A percentile compares a stretch with the other conserved stretches of the same genome.
Evolutionary conservation across 2,797 vertebrate genomes (phyloP).

Genomic region (Anas flavirostris): DNA sequence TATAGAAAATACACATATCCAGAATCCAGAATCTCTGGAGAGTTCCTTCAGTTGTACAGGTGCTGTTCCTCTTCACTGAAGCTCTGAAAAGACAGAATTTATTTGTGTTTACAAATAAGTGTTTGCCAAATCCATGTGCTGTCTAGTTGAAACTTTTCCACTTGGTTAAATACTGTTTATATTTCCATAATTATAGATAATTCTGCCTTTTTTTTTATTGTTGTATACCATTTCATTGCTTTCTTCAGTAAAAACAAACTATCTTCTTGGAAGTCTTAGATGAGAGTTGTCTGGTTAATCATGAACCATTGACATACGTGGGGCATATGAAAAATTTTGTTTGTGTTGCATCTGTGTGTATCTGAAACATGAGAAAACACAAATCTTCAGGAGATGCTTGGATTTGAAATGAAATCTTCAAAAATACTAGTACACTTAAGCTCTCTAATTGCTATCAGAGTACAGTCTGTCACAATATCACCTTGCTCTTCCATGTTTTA

Average conservation of each 20-base stretch:
- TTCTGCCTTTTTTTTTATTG: rapidly evolving
- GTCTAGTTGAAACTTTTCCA: not conserved
- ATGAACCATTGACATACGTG: not conserved
- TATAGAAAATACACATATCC: not conserved
- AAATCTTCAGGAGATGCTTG: not conserved
- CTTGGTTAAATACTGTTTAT: not conserved
- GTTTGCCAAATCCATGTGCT: not conserved
- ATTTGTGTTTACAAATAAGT: not conserved
- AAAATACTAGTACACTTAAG: not conserved
- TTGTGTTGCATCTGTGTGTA: not conserved
- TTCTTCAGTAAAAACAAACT: not conserved
- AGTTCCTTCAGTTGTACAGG: not conserved
- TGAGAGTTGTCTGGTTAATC: not conserved
- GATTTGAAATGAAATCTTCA: not conserved
- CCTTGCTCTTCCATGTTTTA: not conserved
- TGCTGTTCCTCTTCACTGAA: not conserved
- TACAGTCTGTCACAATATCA: not conserved
- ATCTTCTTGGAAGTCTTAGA: not conserved
- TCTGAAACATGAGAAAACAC: not conserved
- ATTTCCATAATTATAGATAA: not conserved
- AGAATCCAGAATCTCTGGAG: not conserved
- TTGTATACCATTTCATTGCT: rapidly evolving
- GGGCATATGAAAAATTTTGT: not conserved
- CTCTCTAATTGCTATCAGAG: not conserved
- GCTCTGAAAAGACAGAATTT: not conserved